These are phyloP conservation scores for Tetrax tetrax DNA, from an alignment of 2,113 vertebrate genomes.

Conservation along the genomic window DNA sequence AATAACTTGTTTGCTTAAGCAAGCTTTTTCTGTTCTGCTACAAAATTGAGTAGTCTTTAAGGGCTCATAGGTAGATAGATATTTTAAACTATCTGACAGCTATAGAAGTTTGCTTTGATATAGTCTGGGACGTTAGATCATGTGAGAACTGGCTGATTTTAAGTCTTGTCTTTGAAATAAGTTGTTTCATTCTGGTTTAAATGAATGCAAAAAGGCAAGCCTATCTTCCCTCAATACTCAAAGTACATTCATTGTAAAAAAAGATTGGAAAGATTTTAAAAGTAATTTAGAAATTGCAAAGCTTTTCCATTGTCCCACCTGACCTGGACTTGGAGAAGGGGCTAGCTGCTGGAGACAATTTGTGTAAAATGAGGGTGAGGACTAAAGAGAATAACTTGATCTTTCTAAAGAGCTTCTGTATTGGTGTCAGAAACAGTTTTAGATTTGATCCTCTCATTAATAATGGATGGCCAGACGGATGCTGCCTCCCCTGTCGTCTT, in stretches of 20 bases:
- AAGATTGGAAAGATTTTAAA: background rate
- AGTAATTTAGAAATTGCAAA: background rate
- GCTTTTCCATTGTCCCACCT: background rate
- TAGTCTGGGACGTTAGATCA: background rate
- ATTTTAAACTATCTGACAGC: background rate
- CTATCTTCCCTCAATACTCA: background rate
- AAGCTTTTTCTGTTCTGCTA: background rate
- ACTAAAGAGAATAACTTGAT: constrained; percentile 10
- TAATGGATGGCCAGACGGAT: constrained; percentile 12
- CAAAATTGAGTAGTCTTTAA: background rate
- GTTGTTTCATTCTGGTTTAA: background rate
- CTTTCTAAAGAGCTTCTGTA: background rate
- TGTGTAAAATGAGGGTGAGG: background rate
- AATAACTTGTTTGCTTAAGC: background rate
- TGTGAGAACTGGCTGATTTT: background rate
- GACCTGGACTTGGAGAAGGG: background rate
- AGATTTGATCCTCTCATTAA: constrained; percentile 46
- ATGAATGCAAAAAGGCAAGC: background rate
- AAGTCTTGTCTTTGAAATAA: background rate
- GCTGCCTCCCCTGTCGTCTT: background rate
- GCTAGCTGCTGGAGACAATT: background rate
- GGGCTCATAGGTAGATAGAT: background rate
- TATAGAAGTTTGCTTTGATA: background rate
- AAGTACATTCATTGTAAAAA: background rate
- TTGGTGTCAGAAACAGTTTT: constrained; percentile 21